Evolutionary conservation across 2,113 vertebrate species (phyloP), one percentile per base, ranked within the genome.

Genomic region (Tenebrosternarchus preto): DNA sequence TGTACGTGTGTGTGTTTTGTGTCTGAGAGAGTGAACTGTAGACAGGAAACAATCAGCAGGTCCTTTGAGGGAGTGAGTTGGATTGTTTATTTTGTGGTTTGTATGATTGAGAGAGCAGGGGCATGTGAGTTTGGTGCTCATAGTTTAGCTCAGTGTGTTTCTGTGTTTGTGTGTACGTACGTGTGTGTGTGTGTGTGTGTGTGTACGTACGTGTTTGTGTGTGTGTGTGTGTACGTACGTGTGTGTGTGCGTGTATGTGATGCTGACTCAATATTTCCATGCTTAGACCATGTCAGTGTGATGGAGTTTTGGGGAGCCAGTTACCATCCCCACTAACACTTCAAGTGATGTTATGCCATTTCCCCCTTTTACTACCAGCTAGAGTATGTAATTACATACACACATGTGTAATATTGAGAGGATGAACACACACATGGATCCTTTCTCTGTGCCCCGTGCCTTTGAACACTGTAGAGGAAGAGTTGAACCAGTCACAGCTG

Each of bases 241-340:
- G 29, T 61, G 24, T 27, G 29, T 63, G 56, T 74, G 46, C 73
- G 80, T 25, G 36, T 9, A 74, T 68, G 80, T 76, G 73, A 66
- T 29, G 70, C 67, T 64, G 68, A 66, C 56, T 9, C n/a, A 59
- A 68, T 75, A 56, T 36, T 73, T 61, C 25, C 22, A 27, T 50
- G 25, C 22, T 36, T 4, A 24, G 84, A 84, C 87, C 85, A 88
- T 89, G 91, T 89, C 88, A 89, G 89, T 88, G 90, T 88, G 83
- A 71, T 79, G 87, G 88, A 90, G 89, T 87, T 88, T 84, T 27
- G 85, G 85, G 87, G 90, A 90, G 90, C 89, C 87, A 90, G 90
- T 16, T 39, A 27, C 50, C 46, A 46, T 73, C 61, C 50, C 4
- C 81, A 36, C 25, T n/a, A 7, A 63, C 27, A 66, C 39, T 27